These are phyloP conservation scores for Dendroctonus ponderosae DNA, from an alignment of 1,140 invertebrate species.

Conservation along the genomic window DNA sequence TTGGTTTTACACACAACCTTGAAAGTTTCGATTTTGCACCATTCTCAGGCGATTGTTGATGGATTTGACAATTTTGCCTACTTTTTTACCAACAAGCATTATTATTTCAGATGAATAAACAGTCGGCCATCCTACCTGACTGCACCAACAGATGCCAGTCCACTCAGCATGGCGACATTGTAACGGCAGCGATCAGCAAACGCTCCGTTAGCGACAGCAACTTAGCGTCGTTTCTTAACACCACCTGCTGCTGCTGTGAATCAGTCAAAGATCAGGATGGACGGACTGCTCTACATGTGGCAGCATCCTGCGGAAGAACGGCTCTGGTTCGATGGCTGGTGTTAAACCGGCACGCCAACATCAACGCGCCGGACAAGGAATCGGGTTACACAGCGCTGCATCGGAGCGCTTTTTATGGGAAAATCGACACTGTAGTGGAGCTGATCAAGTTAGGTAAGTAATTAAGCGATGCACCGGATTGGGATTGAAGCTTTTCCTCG, in stretches of 20 bases:
- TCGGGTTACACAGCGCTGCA: conserved; percentile 76
- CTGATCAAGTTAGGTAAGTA: conserved; percentile 60
- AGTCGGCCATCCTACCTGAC: conserved; percentile 23
- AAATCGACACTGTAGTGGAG: conserved; percentile 63
- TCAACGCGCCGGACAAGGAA: conserved; percentile 65
- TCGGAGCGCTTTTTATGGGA: conserved; percentile 73
- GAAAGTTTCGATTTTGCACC: too few species aligned
- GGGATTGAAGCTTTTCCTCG: not conserved
- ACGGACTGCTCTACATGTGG: conserved; percentile 66
- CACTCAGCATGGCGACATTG: conserved; percentile 58
- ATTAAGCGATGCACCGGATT: not conserved
- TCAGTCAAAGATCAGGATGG: conserved; percentile 59
- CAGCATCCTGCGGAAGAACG: conserved; percentile 64
- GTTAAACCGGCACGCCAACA: conserved; percentile 57
- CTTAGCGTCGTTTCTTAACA: conserved; percentile 58
- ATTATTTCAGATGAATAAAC: conserved; percentile 20
- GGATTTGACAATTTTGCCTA: too few species aligned
- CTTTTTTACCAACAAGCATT: too few species aligned
- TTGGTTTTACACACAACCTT: too few species aligned
- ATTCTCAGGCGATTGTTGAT: too few species aligned
- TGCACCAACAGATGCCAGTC: conserved; percentile 61
- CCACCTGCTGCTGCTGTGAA: conserved; percentile 60
- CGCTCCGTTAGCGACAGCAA: conserved; percentile 56
- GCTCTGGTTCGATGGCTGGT: conserved; percentile 68
- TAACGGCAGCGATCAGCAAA: conserved; percentile 62